Base-by-base conservation (phyloP, 2,888 invertebrate genomes). In the Phorcus lineatus region DNA sequence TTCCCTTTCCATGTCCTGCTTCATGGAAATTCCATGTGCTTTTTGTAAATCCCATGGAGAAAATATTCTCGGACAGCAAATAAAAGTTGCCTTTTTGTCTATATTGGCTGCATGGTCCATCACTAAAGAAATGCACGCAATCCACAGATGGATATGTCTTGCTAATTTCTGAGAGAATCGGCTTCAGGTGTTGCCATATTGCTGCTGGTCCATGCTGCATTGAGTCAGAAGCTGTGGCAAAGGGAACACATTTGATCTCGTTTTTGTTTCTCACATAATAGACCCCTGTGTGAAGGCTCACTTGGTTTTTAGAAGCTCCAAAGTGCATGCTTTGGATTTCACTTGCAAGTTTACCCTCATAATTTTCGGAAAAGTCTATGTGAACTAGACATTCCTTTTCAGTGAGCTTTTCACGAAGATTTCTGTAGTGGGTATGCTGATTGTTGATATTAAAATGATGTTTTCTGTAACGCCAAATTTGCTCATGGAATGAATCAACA, bases 181-280 rank as follows among this genome's bases (percentile, higher is more conserved):
- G 92, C 80, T 87, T 78, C 47, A 93, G 83, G 84, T 93, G 92
- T 54, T 90, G 90, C 92, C 93, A 93, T 75, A 93, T 91, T 22
- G 92, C 92, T 74, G 87, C 85, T 52, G 92, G 90, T 55, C 88
- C 88, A 88, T 93, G 93, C 9, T 86, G 78, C 4, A 90, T 81
- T 79, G 85, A 86, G 79, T 90, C 82, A n/a, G 91, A 92, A 0
- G 93, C 80, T 28, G 91, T 88, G 83, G 91, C 90, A 83, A 88
- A 87, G 28, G 83, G 66, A n/a, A 9, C 9, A 24, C 57, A 57
- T 57, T 70, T n/a, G 16, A 70, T 19, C 17, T 62, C 19, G 17
- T 84, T 11, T 0, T 70, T 31, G 11, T 11, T 13, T 16, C 19
- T 31, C 3, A 28, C 13, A 24, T 75, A 76, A 17, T 36, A 67